Base-by-base conservation (phyloP, 1,140 invertebrate genomes). In the Drosophila lini region DNA sequence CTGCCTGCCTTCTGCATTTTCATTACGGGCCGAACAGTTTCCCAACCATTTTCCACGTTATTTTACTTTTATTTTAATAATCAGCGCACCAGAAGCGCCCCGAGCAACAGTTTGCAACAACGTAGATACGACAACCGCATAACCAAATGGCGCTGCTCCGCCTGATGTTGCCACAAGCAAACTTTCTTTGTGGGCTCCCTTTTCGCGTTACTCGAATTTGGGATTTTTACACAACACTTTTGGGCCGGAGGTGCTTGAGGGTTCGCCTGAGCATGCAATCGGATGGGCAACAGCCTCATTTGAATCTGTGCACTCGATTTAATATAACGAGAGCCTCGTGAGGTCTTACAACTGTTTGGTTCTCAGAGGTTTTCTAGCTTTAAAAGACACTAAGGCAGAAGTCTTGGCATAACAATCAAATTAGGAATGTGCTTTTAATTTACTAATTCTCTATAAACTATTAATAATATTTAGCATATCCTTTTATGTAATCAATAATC, bases 91-190 rank as follows among this genome's bases (percentile, higher is more conserved):
- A 71, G 31, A 65, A 70, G 62, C 48, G 53, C 53, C 52, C 19
- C 6, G 50, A 53, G 73, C 73, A 65, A 76, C 73, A 76, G 73
- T 41, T 75, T 67, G 44, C 71, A 68, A 64, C 19, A 64, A 63
- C 45, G 22, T 50, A 60, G 38, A 28, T 22, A 22, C 22, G 5
- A 61, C 32, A 64, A 36, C 71, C 53, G 32, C 71, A 75, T 48
- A 48, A 58, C 47, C 45, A 58, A 76, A 75, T 59, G 73, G 58
- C 50, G 67, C 38, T 42, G 63, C 48, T 67, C 41, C 47, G 25
- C 47, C 67, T 38, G 64, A 69, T 70, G 67, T 70, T 70, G 67
- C 67, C 67, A 25, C 63, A 55, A 55, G 50, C 42, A 55, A 56
- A 57, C 50, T 48, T 57, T 71, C 57, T 40, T 70, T 56, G 50